Base-by-base conservation (phyloP, 2,113 vertebrate species). In the Physeter macrocephalus region DNA sequence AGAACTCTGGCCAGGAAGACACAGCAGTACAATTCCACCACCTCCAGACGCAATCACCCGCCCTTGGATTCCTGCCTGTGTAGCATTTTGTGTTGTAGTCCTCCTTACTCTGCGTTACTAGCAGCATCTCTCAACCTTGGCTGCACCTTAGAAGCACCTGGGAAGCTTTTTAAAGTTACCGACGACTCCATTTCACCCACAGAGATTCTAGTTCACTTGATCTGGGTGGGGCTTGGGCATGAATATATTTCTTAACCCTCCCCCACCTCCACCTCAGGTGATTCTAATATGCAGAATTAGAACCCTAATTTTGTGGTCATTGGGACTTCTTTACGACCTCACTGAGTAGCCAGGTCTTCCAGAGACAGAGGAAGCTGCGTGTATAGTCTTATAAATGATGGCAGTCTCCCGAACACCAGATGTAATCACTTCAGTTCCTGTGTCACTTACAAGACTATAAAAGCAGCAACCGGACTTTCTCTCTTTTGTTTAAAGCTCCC, bases 11-110 rank as follows among this genome's bases (percentile, higher is more conserved):
- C 54, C 77, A 23, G n/a, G 57, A 34, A 11, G 9, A 39, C 52
- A 34, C 0, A 8, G 31, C 34, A 21, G 23, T 4, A 3, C 6
- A n/a, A 23, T 29, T 80, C n/a, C 77, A 46, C 20, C 13, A 1
- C 31, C 88, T 14, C 36, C 21, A 5, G 27, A 12, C 39, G 2
- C 12, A 0, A 3, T 4, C 8, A 1, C 14, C 5, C 5, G 41
- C 25, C 72, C 43, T 49, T 13, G 25, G 62, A 6, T 27, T 43
- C n/a, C 87, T 78, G 41, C 36, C 23, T 62, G 14, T 5, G 0
- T 57, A 5, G 27, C 2, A 7, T 67, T 83, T 9, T 2, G n/a
- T 52, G 25, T 62, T 13, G 25, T n/a, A 0, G 14, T 69, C 59
- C 39, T 41, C 31, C 69, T 36, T 36, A 1, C 31, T 43, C 29